These are phyloP conservation scores for Caenorhabditis remanei DNA, from an alignment of 1,140 invertebrate species.

Conservation along the genomic window DNA sequence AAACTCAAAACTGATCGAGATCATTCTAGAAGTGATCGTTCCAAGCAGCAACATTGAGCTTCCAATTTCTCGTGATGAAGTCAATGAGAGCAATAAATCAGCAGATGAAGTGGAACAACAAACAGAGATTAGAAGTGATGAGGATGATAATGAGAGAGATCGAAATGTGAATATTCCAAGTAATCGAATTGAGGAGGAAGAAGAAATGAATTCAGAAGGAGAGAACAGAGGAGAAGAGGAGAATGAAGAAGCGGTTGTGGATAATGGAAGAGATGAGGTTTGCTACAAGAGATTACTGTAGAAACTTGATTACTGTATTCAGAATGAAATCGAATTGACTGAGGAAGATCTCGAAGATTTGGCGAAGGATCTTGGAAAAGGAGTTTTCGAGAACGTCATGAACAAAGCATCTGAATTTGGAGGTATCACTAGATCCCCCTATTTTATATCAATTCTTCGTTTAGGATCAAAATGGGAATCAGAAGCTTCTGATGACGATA, in stretches of 20 bases:
- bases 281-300: not conserved
- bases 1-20: not conserved
- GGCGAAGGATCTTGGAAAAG: not conserved
- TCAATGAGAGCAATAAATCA: conserved; percentile 29
- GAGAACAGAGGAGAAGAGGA: not conserved
- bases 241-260: not conserved
- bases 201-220: not conserved
- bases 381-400: not conserved
- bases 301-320: not conserved
- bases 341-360: not conserved
- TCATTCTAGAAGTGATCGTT: conserved; percentile 4
- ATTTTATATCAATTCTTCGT: too few relatives aligned
- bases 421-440: not conserved
- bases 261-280: not conserved
- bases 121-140: not conserved
- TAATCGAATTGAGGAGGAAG: not conserved
- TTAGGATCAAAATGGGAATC: not conserved
- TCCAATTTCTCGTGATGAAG: not conserved
- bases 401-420: not conserved
- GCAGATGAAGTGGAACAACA: conserved; percentile 3
- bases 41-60: conserved; percentile 13
- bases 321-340: not conserved
- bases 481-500: not conserved
- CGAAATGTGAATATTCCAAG: not conserved
- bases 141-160: not conserved